Base-by-base conservation (phyloP, 2,888 invertebrate species). In the Hypsopygia costalis region DNA sequence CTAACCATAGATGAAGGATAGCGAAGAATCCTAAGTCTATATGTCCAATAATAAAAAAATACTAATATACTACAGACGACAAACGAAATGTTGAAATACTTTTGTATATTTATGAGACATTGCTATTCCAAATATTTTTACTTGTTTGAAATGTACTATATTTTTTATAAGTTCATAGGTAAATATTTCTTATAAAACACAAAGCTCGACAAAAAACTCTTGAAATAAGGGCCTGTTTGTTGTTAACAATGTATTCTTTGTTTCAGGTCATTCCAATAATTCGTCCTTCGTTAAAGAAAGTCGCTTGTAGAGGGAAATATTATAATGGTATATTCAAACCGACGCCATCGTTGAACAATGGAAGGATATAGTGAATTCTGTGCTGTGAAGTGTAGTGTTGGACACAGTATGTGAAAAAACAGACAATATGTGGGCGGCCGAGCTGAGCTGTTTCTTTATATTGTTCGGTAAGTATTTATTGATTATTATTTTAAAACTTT, bases 381-480 rank as follows among this genome's bases (percentile, higher is more conserved):
- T 51, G 49, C 52, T 52, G 69, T 63, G 69, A 56, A 56, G 70
- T 71, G 73, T 51, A 62, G 63, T 64, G 52, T 55, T 67, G 68
- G 59, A 65, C 65, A 37, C 75, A 78, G 75, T 55, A 86, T 86
- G 85, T 86, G 80, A 80, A 70, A 57, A 55, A 55, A 61, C 48
- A 61, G 49, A 51, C 43, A 81, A 61, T 52, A 86, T 86, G 86
- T 86, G 86, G 86, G 75, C 83, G 67, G 82, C 78, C 59, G 78
- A 77, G 77, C 73, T 86, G 57, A 79, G 76, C 75, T 86, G 80
- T 69, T 75, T 86, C 62, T 81, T 86, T 55, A 67, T 86, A 71
- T 77, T 86, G 71, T 82, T 86, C 64, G 86, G 86, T 86, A 55
- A 86, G 85, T 78, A 38, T 29, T 44, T 43, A 43, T 16, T 25